These are phyloP conservation scores for Agapornis roseicollis DNA, from an alignment of 2,113 vertebrate genomes.

Conservation along the genomic window DNA sequence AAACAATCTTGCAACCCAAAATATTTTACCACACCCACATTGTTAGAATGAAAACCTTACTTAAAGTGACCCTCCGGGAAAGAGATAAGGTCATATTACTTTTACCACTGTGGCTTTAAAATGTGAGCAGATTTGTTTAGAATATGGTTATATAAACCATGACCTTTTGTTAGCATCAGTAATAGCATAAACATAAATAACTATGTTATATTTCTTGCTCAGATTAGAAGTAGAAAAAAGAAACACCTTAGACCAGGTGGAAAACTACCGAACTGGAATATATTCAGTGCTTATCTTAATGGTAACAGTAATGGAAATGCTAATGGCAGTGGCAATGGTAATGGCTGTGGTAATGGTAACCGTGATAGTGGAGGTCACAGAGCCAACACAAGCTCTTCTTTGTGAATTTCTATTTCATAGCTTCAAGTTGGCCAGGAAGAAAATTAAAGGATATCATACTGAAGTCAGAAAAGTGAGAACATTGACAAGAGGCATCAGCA, in stretches of 20 bases:
- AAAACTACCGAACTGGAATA: background rate
- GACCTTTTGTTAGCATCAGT: background rate
- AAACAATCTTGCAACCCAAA: background rate
- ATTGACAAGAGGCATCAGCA: background rate
- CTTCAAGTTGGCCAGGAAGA: background rate
- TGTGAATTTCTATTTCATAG: background rate
- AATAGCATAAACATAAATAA: background rate
- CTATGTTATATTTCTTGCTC: background rate
- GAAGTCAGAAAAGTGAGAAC: background rate
- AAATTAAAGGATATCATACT: background rate
- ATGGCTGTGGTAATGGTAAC: background rate
- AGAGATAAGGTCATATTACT: background rate
- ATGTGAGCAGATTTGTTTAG: background rate
- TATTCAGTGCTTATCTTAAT: background rate
- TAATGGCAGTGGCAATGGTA: background rate
- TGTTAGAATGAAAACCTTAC: background rate
- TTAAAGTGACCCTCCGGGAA: background rate
- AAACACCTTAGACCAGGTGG: background rate
- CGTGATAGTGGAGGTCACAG: background rate
- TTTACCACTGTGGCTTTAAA: background rate
- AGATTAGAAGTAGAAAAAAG: background rate
- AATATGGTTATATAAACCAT: background rate
- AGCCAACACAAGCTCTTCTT: background rate
- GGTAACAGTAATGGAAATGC: fast-evolving
- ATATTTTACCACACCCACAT: background rate